These are phyloP conservation scores for Oegoconia quadripuncta DNA, from an alignment of 2,888 invertebrate species.

Conservation along the genomic window DNA sequence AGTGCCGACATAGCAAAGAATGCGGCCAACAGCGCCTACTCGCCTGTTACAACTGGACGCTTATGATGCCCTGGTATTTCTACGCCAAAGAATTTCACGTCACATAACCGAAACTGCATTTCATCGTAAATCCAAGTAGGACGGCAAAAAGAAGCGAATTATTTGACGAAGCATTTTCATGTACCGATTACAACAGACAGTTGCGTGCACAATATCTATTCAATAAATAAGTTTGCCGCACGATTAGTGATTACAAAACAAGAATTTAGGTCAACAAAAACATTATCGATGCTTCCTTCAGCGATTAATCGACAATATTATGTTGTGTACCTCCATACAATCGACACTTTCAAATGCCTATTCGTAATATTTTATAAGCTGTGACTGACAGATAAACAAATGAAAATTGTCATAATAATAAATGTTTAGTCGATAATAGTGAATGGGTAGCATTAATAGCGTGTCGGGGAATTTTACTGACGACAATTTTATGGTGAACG, in stretches of 20 bases:
- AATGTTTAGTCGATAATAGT: too few species aligned
- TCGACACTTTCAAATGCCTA: conserved; percentile 15
- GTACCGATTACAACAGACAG: conserved; percentile 6
- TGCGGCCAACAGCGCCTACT: conserved; percentile 62
- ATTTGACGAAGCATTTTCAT: conserved; percentile 1
- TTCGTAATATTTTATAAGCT: not conserved
- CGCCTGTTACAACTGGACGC: conserved; percentile 29
- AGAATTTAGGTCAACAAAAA: conserved; percentile 36
- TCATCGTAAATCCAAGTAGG: too few species aligned
- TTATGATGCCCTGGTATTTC: conserved; percentile 36
- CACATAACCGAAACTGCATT: conserved; percentile 20
- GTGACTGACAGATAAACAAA: too few species aligned
- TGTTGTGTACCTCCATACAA: too few species aligned
- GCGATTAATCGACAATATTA: conserved; percentile 14
- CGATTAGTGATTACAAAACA: conserved; percentile 33
- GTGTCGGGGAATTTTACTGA: too few species aligned
- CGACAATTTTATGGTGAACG: too few species aligned
- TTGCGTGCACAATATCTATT: conserved; percentile 18
- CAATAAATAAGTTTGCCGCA: conserved; percentile 18
- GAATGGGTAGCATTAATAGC: too few species aligned
- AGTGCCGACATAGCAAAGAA: conserved; percentile 51
- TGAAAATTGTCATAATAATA: too few species aligned
- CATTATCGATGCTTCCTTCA: conserved; percentile 28
- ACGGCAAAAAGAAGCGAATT: not conserved
- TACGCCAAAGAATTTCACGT: conserved; percentile 14